Base-by-base conservation (phyloP, 2,888 invertebrate genomes). In the Drosophila heteroneura region DNA sequence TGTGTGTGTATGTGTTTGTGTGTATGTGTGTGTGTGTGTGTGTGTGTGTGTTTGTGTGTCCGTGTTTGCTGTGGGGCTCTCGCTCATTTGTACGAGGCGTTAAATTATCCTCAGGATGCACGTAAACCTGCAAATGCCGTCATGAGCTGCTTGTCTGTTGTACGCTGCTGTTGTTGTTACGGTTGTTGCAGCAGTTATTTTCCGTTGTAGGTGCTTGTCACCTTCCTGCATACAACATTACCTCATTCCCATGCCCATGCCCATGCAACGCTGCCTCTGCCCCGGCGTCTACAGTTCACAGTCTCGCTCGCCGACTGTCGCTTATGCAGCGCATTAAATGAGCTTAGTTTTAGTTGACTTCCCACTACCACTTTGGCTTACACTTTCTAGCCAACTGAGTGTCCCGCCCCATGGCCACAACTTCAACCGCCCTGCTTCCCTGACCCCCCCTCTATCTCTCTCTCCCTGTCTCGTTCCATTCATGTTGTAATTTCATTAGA, bases 281-380 rank as follows among this genome's bases (percentile, higher is more conserved):
- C 35, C 2, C 47, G 16, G 47, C 12, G 6, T n/a, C 22, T 44
- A 28, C 22, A 59, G 28, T 44, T 39, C 33, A 54, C 30, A 30
- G 30, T 59, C 26, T 33, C 53, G 30, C 22, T 59, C 51, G 64
- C 63, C 51, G 44, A 16, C 41, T 80, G 74, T 71, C 85, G 90
- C 77, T 90, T 85, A 83, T 90, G 83, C 89, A 79, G 74, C 83
- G 90, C 77, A 87, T 87, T 87, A 87, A 87, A 85, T 77, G 82
- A 89, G 89, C 90, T 87, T 87, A 87, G 87, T 85, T 89, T 85
- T 89, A 85, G 89, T 85, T 87, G 87, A 87, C 87, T 90, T 87
- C 65, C 89, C 76, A 75, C 85, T 84, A 87, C 74, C 80, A 87
- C 87, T 85, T 86, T 89, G 88, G 90, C 90, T 87, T 84, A 79